phyloP scores from a whole-genome alignment of 2,888 invertebrate species.

The Epinotia demarniana region DNA sequence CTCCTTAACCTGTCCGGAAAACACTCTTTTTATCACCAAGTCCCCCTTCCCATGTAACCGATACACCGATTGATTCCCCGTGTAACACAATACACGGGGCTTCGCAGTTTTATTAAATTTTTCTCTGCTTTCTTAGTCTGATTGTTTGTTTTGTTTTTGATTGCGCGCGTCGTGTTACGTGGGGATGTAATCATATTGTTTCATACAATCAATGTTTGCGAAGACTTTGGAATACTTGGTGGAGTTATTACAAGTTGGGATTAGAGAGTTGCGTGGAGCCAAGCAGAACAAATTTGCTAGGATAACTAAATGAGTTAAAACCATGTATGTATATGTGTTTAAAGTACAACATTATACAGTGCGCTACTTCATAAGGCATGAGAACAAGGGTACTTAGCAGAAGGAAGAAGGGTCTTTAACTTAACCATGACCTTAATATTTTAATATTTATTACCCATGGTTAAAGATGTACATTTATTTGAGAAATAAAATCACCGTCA shows the following conservation, averaged over 20 bases:
- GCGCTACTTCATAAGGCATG: too few relatives aligned
- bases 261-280: neutral
- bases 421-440: too few relatives aligned
- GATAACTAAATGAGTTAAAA: neutral
- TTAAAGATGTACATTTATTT: too few relatives aligned
- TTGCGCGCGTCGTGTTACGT: conserved; percentile 40
- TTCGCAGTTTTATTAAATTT: conserved; percentile 53
- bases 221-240: conserved; percentile 33
- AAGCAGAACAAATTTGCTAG: neutral
- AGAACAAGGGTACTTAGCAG: too few relatives aligned
- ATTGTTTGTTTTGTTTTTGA: conserved; percentile 32
- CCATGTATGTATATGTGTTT: too few relatives aligned
- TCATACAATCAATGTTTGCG: conserved; percentile 34
- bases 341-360: too few relatives aligned
- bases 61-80: conserved; percentile 62
- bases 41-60: conserved; percentile 65
- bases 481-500: too few relatives aligned
- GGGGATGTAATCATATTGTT: conserved; percentile 41
- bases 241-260: conserved; percentile 1
- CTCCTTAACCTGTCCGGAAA: conserved; percentile 30
- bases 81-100: conserved; percentile 56
- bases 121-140: conserved; percentile 28
- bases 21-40: conserved; percentile 51
- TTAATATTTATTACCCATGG: too few relatives aligned
- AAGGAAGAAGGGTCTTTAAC: too few relatives aligned